Base-by-base conservation (phyloP, 1,140 invertebrate species). In the Heliothis subflexa region DNA sequence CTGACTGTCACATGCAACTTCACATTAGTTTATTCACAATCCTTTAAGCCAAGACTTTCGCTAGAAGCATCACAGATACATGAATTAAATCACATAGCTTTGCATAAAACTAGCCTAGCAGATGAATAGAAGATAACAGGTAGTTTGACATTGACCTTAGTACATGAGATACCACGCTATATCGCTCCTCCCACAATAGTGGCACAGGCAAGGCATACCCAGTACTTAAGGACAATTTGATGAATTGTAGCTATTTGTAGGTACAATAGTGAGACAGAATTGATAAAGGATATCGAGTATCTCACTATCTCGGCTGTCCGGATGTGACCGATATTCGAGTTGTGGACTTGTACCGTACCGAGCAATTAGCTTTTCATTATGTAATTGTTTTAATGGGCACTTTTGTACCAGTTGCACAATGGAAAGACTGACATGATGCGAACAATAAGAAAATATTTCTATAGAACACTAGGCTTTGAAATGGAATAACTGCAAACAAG, bases 271-370 rank as follows among this genome's bases (percentile, higher is more conserved):
- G 68, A 70, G n/a, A 59, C 71, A 73, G 28, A 61, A 61, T 59
- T 49, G 71, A 61, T 54, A 74, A 49, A 47, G 45, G 71, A 61
- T 61, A 59, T 74, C 55, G 54, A 74, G 49, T 52, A 64, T 50
- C 21, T n/a, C 47, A 75, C 49, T 75, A 76, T 76, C 61, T 76
- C 47, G 52, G 49, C 33, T 16, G 52, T 68, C 74, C 61, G 74
- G 74, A 77, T 77, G 62, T 68, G 62, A 77, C 49, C 62, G 74
- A 77, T 77, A 77, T 68, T 77, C n/a, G 25, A 21, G 33, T 55
- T 47, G 62, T 68, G 25, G 12, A 57, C 62, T 10, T 16, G 47
- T 18, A 66, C 57, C 47, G 11, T 57, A 52, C 47, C 52, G 49
- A 40, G 62, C 50, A 77, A 77, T 55, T 68, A 68, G 62, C 33